These are phyloP conservation scores for Microplitis demolitor DNA, from an alignment of 1,140 invertebrate genomes.

Conservation along the genomic window DNA sequence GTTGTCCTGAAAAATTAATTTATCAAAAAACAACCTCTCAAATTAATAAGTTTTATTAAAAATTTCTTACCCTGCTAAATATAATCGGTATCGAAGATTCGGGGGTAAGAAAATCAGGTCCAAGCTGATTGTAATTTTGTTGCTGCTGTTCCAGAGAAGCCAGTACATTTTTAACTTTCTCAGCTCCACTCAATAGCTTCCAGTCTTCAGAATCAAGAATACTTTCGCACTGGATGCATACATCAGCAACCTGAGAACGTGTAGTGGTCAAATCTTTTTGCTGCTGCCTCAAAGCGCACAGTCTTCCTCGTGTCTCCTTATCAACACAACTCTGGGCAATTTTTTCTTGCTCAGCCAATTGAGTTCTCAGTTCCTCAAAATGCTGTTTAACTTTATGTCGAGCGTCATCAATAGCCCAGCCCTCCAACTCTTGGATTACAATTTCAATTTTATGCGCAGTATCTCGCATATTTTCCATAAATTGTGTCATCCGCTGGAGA, in stretches of 20 bases:
- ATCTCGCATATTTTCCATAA: slow-evolving; percentile 67
- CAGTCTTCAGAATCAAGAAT: slow-evolving; percentile 66
- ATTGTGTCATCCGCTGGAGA: slow-evolving; percentile 63
- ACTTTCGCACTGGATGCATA: slow-evolving; percentile 66
- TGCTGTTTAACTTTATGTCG: slow-evolving; percentile 62
- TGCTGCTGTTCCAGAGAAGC: slow-evolving; percentile 67
- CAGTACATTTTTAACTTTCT: slow-evolving; percentile 63
- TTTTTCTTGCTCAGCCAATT: slow-evolving; percentile 64
- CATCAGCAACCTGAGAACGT: slow-evolving; percentile 65
- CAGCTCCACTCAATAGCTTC: slow-evolving; percentile 61
- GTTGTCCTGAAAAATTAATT: slow-evolving; percentile 62
- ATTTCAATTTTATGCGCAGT: slow-evolving; percentile 62
- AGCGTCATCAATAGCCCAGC: slow-evolving; percentile 48
- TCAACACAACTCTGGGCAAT: slow-evolving; percentile 66
- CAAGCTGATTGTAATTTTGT: slow-evolving; percentile 65
- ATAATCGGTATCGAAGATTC: slow-evolving; percentile 69
- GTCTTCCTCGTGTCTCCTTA: slow-evolving; percentile 64
- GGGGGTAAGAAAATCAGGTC: slow-evolving; percentile 64
- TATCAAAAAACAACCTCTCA: slow-evolving; percentile 14
- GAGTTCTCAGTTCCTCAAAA: slow-evolving; percentile 64
- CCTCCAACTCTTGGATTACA: slow-evolving; percentile 56
- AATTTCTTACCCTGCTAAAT: slow-evolving; percentile 65
- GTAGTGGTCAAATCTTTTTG: slow-evolving; percentile 66
- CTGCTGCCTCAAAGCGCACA: slow-evolving; percentile 65
- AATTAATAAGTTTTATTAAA: neutral